Evolutionary conservation across 2,113 vertebrate species (phyloP).

Genomic region (Cinclus cinclus): DNA sequence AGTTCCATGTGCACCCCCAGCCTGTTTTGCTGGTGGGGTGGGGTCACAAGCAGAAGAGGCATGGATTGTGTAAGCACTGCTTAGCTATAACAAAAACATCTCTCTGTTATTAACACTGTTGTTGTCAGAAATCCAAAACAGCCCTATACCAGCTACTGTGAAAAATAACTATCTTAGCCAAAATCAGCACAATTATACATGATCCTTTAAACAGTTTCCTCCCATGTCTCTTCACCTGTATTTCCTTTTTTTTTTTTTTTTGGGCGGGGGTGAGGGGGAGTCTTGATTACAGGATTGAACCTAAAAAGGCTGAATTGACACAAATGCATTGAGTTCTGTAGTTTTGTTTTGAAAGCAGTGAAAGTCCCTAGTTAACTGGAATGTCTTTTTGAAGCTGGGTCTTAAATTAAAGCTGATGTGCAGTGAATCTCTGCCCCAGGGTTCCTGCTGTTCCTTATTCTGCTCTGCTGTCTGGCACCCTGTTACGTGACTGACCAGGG

Average conservation of each 20-base stretch:
- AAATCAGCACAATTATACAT: neutral
- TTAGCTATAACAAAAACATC: neutral
- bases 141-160: neutral
- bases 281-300: neutral
- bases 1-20: neutral
- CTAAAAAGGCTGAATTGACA: neutral
- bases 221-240: neutral
- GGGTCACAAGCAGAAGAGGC: neutral
- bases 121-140: neutral
- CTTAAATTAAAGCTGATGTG: neutral
- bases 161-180: neutral
- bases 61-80: neutral
- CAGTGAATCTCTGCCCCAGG: neutral
- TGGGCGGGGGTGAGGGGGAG: accelerated
- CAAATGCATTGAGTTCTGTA: neutral
- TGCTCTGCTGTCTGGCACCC: neutral
- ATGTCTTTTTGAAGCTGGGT: neutral
- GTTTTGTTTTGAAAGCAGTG: neutral
- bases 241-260: neutral
- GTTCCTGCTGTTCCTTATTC: neutral
- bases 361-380: neutral
- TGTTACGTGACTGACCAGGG: neutral
- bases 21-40: neutral
- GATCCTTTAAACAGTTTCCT: neutral
- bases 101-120: neutral